Base-by-base conservation (phyloP, 2,113 vertebrate species). In the Peromyscus leucopus region DNA sequence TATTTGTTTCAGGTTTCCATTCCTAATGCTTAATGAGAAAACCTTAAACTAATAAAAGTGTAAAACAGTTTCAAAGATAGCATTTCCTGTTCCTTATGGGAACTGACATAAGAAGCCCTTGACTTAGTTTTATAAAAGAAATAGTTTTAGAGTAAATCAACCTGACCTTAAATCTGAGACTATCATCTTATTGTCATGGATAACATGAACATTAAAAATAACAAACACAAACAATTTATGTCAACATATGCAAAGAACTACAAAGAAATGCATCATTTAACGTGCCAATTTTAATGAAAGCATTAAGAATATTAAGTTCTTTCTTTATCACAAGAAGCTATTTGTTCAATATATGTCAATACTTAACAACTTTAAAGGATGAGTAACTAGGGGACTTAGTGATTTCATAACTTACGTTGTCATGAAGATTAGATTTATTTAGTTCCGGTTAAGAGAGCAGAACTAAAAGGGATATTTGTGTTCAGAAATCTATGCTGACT, bases 301-400 rank as follows among this genome's bases (percentile, higher is more conserved):
- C 17, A 42, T 51, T 6, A 46, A 33, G 1, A 33, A 17, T 26
- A 55, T 59, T 33, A 26, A 86, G 13, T 59, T 17, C 12, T 51
- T 83, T 39, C 61, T 16, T 85, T 92, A 2, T 57, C 7, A 83
- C 3, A 26, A 15, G 92, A 12, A n/a, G 57, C 46, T 93, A 65
- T 95, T 61, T 67, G 12, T 3, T 90, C n/a, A 79, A 7, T 10
- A 9, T 26, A 7, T 84, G 22, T 57, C 79, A 61, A 79, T 16
- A 2, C 24, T 1, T 9, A 74, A 69, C 7, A 80, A 2, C 1
- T 11, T 46, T n/a, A 46, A 33, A n/a, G 24, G 51, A 0, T 1
- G 16, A 74, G 2, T 36, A 74, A 55, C 39, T 7, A 4, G 33
- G 31, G 26, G 15, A 28, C 3, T 16, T 9, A 83, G 22, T 69